Evolutionary conservation across 2,113 vertebrate species (phyloP), one percentile per base, ranked within the genome.

Genomic region (Cavia aperea): DNA sequence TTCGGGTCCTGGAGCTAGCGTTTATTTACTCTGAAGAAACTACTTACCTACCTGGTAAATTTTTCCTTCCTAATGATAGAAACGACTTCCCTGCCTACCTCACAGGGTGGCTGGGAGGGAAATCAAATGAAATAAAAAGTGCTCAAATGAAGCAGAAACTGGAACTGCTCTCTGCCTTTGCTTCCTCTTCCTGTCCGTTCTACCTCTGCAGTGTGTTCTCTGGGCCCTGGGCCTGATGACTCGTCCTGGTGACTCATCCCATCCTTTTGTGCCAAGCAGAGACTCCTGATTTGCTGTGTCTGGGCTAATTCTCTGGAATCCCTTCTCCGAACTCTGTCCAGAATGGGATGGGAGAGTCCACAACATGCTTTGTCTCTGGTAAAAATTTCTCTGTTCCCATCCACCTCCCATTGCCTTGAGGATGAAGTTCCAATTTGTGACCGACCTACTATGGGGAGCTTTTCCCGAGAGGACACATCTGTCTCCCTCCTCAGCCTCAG

Each of bases 401-500:
- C 19, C 26, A 56, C 13, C 36, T 33, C 43, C 54, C 39, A 14
- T 18, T 75, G 21, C 70, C 77, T 84, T 94, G 23, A 77, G 77
- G 70, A 82, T 87, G n/a, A 73, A 92, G 43, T n/a, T 19, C 66
- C 14, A 60, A 54, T 56, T 56, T 29, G 77, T 86, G 26, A 26
- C 2, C 4, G 0, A 26, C 2, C 5, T 43, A 63, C 43, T 26
- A 3, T 1, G 11, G 65, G 21, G 19, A 68, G 56, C 29, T 39
- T 8, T 54, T 58, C 46, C 0, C 78, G 36, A 73, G 66, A 39
- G 46, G 7, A 13, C 7, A 23, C 24, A 11, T 70, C 36, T 5
- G 0, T n/a, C 58, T 81, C 63, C 60, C 26, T 81, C 78, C 87
- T 65, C 19, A 68, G 49, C 19, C 29, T 81, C 75, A 33, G 0